Percentiles rank a stretch among this genome's conserved stretches.
phyloP scores from a whole-genome alignment of 2,888 invertebrate genomes.

The Andrena minutula region DNA sequence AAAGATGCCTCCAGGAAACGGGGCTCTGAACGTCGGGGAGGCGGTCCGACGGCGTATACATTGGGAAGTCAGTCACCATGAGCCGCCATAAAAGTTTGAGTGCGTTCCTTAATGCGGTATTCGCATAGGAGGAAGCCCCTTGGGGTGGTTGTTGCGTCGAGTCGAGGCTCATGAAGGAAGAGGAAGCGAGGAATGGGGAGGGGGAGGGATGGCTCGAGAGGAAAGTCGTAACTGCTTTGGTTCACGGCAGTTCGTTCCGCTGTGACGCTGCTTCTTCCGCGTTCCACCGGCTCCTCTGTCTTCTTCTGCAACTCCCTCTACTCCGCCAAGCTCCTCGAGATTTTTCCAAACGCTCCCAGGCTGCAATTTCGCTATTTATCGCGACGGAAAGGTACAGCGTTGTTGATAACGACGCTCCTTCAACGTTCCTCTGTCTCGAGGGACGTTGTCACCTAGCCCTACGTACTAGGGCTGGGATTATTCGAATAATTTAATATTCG shows the following conservation, averaged over 20 bases:
- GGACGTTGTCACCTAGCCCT: background rate
- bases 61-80: slow-evolving; percentile 56
- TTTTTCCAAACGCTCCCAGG: slow-evolving; percentile 31
- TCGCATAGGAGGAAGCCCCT: slow-evolving; percentile 61
- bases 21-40: slow-evolving; percentile 29
- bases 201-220: slow-evolving; percentile 30
- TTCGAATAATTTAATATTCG: too few species aligned
- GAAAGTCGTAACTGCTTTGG: slow-evolving; percentile 74
- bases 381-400: background rate
- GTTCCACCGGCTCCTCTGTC: slow-evolving; percentile 31
- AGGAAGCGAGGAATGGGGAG: slow-evolving; percentile 5
- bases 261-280: slow-evolving; percentile 32
- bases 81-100: slow-evolving; percentile 70
- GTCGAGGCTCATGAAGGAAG: background rate
- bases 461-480: too few species aligned
- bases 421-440: slow-evolving; percentile 1
- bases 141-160: slow-evolving; percentile 33
- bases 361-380: slow-evolving; percentile 35
- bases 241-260: slow-evolving; percentile 66
- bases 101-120: slow-evolving; percentile 68
- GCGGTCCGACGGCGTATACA: slow-evolving; percentile 22
- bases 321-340: slow-evolving; percentile 17
- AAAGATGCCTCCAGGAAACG: slow-evolving; percentile 36
- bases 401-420: slow-evolving; percentile 9
- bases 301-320: background rate